A percentile compares a stretch with the other conserved stretches of the same genome.
phyloP scores from a whole-genome alignment of 2,797 vertebrate genomes.

The Tapirus indicus region DNA sequence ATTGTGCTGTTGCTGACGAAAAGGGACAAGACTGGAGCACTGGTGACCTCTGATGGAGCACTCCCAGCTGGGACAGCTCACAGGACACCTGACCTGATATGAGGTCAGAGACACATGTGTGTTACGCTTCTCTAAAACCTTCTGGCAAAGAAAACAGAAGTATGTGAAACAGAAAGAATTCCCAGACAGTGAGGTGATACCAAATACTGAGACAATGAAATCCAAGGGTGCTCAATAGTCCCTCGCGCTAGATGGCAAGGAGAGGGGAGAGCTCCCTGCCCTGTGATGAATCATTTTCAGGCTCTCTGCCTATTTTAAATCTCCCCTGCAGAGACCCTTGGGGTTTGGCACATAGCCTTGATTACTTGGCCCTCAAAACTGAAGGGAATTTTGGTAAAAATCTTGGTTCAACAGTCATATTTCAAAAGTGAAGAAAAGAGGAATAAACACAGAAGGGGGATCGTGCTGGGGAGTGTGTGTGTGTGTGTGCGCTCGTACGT shows the following conservation, averaged over 20 bases:
- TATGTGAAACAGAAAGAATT: background rate
- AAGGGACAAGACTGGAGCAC: background rate
- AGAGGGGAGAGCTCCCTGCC: background rate
- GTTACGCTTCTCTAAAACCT: background rate
- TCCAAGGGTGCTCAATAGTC: background rate
- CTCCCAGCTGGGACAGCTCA: background rate
- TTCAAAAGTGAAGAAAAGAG: slow-evolving; percentile 14
- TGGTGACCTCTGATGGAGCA: background rate
- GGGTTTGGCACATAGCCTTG: background rate
- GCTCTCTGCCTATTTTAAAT: background rate
- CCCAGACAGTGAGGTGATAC: slow-evolving; percentile 6
- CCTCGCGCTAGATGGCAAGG: background rate
- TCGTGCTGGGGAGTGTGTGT: too few species aligned
- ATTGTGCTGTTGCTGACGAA: background rate
- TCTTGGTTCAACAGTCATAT: background rate
- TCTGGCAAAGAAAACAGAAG: background rate
- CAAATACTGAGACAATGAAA: rapidly evolving
- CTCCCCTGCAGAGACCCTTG: background rate
- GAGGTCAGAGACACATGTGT: background rate
- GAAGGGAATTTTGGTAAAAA: background rate
- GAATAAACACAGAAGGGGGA: background rate
- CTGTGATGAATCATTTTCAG: background rate
- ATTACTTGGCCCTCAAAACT: background rate
- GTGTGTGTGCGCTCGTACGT: rapidly evolving
- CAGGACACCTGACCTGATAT: rapidly evolving